These are phyloP conservation scores for Antechinus stuartii DNA, from an alignment of 2,113 vertebrate species.

Conservation along the genomic window DNA sequence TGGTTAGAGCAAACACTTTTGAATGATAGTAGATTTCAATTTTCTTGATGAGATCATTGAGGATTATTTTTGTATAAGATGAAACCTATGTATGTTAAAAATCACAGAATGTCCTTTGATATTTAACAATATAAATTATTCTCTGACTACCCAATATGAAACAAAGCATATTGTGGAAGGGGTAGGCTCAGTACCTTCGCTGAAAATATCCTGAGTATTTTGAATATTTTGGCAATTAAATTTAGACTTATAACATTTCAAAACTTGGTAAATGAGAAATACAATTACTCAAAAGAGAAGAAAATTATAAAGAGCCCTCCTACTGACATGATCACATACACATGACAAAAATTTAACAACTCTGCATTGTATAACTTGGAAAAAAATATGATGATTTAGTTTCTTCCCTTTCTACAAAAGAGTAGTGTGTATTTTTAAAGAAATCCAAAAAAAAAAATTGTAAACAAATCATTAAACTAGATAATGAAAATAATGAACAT, in stretches of 20 bases:
- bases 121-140: neutral
- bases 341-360: neutral
- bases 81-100: neutral
- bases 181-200: neutral
- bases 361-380: neutral
- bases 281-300: neutral
- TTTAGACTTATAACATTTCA: neutral
- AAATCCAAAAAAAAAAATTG: neutral
- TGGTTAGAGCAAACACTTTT: neutral
- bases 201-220: neutral
- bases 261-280: neutral
- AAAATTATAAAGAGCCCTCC: neutral
- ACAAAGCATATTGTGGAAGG: neutral
- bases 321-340: neutral
- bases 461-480: constrained; percentile 42
- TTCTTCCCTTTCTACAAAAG: neutral
- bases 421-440: neutral
- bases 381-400: neutral
- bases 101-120: neutral
- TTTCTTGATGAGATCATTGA: neutral
- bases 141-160: neutral
- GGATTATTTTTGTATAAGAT: neutral
- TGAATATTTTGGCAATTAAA: neutral
- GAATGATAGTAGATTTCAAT: neutral
- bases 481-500: constrained; percentile 68